Conservation (phyloP, 2,797 vertebrate genomes). For the Chaetodon trifasciatus region DNA sequence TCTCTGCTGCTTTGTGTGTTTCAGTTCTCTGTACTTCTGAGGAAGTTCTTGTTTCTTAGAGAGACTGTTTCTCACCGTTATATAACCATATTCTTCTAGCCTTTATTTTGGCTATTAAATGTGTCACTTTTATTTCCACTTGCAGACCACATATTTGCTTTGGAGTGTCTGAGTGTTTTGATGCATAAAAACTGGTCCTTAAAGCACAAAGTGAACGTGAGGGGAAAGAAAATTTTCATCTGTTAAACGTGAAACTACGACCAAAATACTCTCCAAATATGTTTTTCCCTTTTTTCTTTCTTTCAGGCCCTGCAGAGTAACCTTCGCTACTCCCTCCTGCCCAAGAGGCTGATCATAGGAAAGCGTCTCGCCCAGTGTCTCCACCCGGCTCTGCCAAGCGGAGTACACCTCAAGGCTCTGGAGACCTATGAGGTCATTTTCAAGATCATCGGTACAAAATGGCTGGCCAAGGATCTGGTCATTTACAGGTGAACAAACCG, state of each 20-base stretch:
- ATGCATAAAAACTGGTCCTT: not conserved
- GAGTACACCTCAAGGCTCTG: conserved; percentile 97
- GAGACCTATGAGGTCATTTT: conserved; percentile 99
- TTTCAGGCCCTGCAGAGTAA: conserved; percentile 97
- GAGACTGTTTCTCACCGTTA: not conserved
- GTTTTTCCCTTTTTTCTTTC: not conserved
- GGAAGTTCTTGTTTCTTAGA: conserved; percentile 33
- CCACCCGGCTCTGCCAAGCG: conserved; percentile 96
- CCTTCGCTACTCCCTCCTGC: conserved; percentile 94
- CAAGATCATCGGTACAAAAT: conserved; percentile 98
- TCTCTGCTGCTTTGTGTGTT: conserved; percentile 26
- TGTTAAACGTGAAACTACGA: conserved; percentile 10
- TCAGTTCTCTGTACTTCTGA: conserved; percentile 44
- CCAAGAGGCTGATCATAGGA: conserved; percentile 93
- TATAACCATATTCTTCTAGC: conserved; percentile 3
- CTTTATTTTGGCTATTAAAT: conserved; percentile 28
- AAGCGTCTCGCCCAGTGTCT: conserved; percentile 97
- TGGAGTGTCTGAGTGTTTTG: conserved; percentile 44
- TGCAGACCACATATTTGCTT: conserved; percentile 54
- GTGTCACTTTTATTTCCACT: conserved; percentile 5
- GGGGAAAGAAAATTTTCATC: not conserved
- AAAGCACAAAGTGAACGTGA: conserved; percentile 13
- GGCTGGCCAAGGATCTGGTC: conserved; percentile 97
- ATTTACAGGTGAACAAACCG: conserved; percentile 91
- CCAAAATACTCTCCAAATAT: not conserved